phyloP scores from a whole-genome alignment of 2,797 vertebrate species.

The Artibeus jamaicensis region DNA sequence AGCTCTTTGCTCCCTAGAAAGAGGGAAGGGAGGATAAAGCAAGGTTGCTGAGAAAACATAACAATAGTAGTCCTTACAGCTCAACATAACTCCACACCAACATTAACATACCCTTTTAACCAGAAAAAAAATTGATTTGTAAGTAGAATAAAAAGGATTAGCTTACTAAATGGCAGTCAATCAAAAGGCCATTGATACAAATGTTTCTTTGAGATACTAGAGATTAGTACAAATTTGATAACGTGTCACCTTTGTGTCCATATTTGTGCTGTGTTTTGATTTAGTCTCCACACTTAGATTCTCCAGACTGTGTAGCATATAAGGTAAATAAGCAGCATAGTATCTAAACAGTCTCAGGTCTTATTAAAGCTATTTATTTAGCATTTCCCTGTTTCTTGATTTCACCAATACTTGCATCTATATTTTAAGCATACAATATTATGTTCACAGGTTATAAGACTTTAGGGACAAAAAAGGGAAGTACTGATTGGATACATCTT shows the following conservation, averaged over 20 bases:
- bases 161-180: neutral
- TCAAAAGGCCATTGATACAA: neutral
- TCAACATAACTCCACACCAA: neutral
- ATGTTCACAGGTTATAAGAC: neutral
- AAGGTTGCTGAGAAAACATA: neutral
- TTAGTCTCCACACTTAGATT: neutral
- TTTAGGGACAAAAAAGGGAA: neutral
- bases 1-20: neutral
- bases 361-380: neutral
- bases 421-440: neutral
- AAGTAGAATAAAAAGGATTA: neutral
- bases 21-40: neutral
- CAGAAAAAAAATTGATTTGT: neutral
- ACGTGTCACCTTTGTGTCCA: neutral
- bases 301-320: neutral
- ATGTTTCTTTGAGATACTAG: neutral
- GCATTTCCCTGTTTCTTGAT: neutral
- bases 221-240: neutral
- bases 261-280: neutral
- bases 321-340: neutral
- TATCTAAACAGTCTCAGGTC: neutral
- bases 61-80: neutral
- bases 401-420: neutral
- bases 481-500: neutral
- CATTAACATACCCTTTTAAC: neutral